A percentile compares a stretch with the other conserved stretches of the same genome.
These are phyloP conservation scores for Rhabdophis nuchalis DNA, from an alignment of 2,797 vertebrate species.

Conservation along the genomic window DNA sequence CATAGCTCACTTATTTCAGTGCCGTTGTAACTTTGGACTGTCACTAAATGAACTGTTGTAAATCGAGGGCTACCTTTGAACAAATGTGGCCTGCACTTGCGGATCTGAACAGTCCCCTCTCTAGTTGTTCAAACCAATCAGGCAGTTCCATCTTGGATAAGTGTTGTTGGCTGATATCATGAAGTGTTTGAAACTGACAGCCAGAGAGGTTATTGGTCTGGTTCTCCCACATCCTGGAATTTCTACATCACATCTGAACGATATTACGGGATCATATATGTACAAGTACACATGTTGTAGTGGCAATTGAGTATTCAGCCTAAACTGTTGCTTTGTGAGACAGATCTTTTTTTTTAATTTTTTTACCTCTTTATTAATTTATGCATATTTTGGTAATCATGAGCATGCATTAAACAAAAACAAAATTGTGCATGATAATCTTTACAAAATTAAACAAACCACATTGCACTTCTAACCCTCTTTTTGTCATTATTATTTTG, in stretches of 20 bases:
- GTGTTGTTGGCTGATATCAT: neutral
- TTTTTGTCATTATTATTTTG: neutral
- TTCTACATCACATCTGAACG: neutral
- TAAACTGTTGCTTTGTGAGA: neutral
- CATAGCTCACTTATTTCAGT: neutral
- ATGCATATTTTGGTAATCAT: neutral
- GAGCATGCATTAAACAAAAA: neutral
- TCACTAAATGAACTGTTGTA: neutral
- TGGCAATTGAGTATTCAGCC: neutral
- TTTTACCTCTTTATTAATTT: neutral
- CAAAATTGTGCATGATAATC: neutral
- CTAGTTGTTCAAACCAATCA: neutral
- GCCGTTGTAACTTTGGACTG: neutral
- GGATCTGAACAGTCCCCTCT: neutral
- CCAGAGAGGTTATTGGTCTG: neutral
- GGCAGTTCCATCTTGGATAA: neutral
- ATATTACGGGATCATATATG: neutral
- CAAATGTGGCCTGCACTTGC: neutral
- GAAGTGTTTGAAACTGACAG: neutral
- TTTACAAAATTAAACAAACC: neutral
- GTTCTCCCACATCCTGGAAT: neutral
- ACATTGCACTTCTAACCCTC: neutral
- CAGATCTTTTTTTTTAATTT: neutral
- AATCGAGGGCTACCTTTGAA: neutral
- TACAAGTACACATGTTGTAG: neutral